These are phyloP conservation scores for Heliconius cydno DNA, from an alignment of 2,888 invertebrate genomes.

Conservation along the genomic window DNA sequence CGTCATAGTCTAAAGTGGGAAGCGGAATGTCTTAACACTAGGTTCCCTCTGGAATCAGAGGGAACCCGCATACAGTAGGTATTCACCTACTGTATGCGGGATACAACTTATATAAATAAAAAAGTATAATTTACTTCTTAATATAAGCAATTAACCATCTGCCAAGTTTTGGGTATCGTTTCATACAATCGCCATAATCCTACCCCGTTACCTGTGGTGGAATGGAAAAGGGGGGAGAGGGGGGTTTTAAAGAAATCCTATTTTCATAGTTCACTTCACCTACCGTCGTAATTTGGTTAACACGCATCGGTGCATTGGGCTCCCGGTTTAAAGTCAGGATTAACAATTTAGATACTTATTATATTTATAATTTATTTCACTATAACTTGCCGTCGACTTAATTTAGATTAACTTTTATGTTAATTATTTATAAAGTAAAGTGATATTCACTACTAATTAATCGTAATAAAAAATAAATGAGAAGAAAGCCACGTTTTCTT, in stretches of 20 bases:
- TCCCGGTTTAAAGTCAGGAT: constrained; percentile 62
- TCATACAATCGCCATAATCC: constrained; percentile 77
- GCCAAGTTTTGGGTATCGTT: constrained; percentile 57
- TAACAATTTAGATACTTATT: constrained; percentile 62
- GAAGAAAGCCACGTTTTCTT: no score
- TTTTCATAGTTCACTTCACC: constrained; percentile 83
- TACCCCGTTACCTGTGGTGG: constrained; percentile 66
- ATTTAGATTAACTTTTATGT: not conserved
- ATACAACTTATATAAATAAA: not conserved
- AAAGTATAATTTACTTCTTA: not conserved
- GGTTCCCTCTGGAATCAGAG: no score
- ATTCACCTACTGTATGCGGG: not conserved
- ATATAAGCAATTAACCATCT: constrained; percentile 45
- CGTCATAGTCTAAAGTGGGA: not conserved
- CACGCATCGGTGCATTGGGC: constrained; percentile 76
- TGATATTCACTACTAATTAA: not conserved
- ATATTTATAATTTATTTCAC: constrained; percentile 4
- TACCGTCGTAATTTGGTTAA: constrained; percentile 78
- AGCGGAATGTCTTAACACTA: not conserved
- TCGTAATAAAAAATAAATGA: no score
- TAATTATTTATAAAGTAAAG: not conserved
- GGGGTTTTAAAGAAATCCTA: constrained; percentile 76
- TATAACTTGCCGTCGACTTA: not conserved
- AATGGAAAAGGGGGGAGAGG: constrained; percentile 49
- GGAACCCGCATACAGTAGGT: no score